phyloP scores from a whole-genome alignment of 2,888 invertebrate species.

The Odontomyia ornata region DNA sequence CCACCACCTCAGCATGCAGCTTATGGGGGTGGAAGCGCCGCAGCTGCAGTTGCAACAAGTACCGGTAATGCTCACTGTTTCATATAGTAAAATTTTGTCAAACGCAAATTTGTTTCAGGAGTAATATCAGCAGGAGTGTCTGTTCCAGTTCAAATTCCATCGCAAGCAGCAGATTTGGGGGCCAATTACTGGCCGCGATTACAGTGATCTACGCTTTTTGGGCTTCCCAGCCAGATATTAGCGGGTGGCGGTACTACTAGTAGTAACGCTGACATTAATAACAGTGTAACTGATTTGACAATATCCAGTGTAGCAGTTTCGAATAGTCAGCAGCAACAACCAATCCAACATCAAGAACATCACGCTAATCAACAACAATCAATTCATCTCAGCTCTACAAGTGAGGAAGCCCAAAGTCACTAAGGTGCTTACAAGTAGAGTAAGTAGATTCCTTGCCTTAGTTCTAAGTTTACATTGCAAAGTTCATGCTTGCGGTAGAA shows the following conservation, averaged over 20 bases:
- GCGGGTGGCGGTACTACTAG: slow-evolving; percentile 69
- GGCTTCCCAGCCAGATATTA: slow-evolving; percentile 71
- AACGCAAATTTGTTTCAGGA: slow-evolving; percentile 71
- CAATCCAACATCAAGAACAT: slow-evolving; percentile 7
- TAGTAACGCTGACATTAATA: slow-evolving; percentile 53
- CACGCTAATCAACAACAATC: not conserved
- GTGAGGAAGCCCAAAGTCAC: slow-evolving; percentile 21
- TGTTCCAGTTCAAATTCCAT: slow-evolving; percentile 91
- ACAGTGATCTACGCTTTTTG: slow-evolving; percentile 92
- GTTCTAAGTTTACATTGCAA: not conserved
- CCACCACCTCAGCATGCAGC: slow-evolving; percentile 73
- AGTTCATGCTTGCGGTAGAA: too few relatives aligned
- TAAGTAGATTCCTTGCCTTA: not conserved
- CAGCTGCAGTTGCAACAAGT: slow-evolving; percentile 68
- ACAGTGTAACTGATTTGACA: slow-evolving; percentile 23
- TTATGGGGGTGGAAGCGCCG: slow-evolving; percentile 65
- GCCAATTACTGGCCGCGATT: slow-evolving; percentile 90
- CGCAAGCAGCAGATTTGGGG: slow-evolving; percentile 79
- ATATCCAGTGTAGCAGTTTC: slow-evolving; percentile 25
- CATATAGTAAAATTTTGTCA: not conserved
- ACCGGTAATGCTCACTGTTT: slow-evolving; percentile 69
- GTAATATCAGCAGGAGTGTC: slow-evolving; percentile 93
- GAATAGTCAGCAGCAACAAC: slow-evolving; percentile 27
- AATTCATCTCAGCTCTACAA: not conserved
- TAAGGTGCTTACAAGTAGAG: not conserved